A percentile compares a stretch with the other conserved stretches of the same genome.
Conservation (phyloP, 2,113 vertebrate species). For the Tapirus terrestris region DNA sequence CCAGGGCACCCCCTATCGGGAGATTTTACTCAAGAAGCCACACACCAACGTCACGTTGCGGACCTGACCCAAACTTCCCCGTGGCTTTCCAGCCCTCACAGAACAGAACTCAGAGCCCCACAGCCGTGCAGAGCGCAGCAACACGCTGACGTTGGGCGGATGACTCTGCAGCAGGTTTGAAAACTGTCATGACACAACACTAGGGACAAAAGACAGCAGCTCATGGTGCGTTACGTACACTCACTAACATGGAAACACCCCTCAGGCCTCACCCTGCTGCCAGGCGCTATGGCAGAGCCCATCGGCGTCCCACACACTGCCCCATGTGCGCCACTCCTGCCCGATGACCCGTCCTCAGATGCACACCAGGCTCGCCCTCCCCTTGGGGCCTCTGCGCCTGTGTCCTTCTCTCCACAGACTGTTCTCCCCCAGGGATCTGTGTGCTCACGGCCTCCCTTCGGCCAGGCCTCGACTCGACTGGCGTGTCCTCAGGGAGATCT, state of each 20-base stretch:
- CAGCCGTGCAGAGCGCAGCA: not conserved
- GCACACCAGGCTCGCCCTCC: not conserved
- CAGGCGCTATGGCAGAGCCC: fast-evolving
- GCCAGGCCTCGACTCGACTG: not conserved
- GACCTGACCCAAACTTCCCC: not conserved
- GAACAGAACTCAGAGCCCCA: not conserved
- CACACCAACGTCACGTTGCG: not conserved
- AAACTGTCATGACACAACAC: not conserved
- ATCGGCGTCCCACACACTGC: fast-evolving
- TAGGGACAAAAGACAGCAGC: not conserved
- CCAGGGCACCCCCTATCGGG: not conserved
- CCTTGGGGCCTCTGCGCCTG: not conserved
- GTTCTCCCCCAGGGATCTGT: not conserved
- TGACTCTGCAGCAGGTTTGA: not conserved
- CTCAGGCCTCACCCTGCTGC: not conserved
- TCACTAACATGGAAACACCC: not conserved
- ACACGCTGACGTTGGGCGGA: fast-evolving
- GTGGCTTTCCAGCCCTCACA: not conserved
- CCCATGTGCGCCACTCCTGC: not conserved
- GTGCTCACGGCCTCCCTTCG: not conserved
- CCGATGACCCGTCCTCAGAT: not conserved
- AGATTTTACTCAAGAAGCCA: not conserved
- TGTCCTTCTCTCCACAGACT: too few species aligned
- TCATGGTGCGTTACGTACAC: not conserved
- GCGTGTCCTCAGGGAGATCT: not conserved